A percentile compares a stretch with the other conserved stretches of the same genome.
Conservation (phyloP, 2,888 invertebrate genomes). For the Eupithecia insigniata region DNA sequence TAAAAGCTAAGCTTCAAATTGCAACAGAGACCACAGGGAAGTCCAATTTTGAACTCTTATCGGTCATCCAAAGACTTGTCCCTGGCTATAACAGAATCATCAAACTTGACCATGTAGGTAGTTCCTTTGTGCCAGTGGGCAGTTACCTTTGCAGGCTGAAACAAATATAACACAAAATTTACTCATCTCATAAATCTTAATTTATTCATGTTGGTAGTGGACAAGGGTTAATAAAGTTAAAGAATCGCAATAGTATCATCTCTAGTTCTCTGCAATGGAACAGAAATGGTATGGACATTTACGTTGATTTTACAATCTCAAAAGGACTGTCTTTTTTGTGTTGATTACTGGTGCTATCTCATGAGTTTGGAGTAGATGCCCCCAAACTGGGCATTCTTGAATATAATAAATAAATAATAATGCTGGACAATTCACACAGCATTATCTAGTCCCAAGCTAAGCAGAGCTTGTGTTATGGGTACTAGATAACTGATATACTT, state of each 20-base stretch:
- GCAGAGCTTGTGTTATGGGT: too few species aligned
- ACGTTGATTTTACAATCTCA: not conserved
- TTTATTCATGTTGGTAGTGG: not conserved
- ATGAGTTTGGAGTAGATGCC: not conserved
- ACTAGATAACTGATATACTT: too few species aligned
- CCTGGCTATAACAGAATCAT: slow-evolving; percentile 94
- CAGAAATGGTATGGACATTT: too few species aligned
- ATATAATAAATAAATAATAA: too few species aligned
- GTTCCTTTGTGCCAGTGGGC: slow-evolving; percentile 99
- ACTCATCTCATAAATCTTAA: not conserved
- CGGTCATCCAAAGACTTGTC: slow-evolving; percentile 96
- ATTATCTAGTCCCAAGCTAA: too few species aligned
- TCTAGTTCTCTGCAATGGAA: too few species aligned
- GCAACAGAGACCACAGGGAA: not conserved
- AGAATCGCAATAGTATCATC: not conserved
- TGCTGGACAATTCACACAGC: too few species aligned
- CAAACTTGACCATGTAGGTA: slow-evolving; percentile 99
- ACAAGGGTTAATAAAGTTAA: too few species aligned
- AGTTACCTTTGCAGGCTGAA: slow-evolving; percentile 98
- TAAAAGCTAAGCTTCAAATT: not conserved
- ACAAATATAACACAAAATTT: slow-evolving; percentile 49
- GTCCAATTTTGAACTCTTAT: slow-evolving; percentile 63
- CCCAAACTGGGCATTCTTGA: not conserved
- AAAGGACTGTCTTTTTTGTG: not conserved
- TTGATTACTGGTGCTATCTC: not conserved